phyloP scores from a whole-genome alignment of 2,113 vertebrate species.

The Apeltes quadracus region DNA sequence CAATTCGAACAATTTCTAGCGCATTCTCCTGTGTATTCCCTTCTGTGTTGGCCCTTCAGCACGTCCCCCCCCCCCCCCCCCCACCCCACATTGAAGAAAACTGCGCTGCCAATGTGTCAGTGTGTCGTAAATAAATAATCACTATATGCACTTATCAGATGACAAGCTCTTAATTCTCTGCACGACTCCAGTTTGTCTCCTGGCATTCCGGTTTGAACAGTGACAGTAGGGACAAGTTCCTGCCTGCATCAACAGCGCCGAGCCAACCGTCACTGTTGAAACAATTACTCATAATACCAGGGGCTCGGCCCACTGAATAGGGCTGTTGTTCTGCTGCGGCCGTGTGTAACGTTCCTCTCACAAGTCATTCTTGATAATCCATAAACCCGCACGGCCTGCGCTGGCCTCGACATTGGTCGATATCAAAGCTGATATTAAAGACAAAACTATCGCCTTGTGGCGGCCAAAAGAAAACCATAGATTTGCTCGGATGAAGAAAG shows the following conservation, averaged over 20 bases:
- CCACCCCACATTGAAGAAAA: slow-evolving; percentile 31
- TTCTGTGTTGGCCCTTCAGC: slow-evolving; percentile 35
- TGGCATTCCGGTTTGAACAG: slow-evolving; percentile 58
- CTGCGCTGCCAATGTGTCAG: slow-evolving; percentile 58
- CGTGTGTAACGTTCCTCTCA: slow-evolving; percentile 43
- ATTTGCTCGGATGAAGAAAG: not conserved
- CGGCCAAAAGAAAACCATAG: slow-evolving; percentile 10
- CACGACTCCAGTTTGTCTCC: slow-evolving; percentile 20
- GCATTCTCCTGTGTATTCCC: slow-evolving; percentile 16
- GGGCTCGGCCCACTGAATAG: slow-evolving; percentile 60
- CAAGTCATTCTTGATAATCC: slow-evolving; percentile 50
- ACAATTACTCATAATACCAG: slow-evolving; percentile 62
- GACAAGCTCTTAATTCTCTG: slow-evolving; percentile 47
- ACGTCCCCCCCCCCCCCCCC: slow-evolving; percentile 27
- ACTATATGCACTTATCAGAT: slow-evolving; percentile 62
- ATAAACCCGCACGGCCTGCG: slow-evolving; percentile 20
- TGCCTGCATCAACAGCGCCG: slow-evolving; percentile 57
- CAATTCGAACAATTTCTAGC: slow-evolving; percentile 32
- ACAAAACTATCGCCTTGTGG: slow-evolving; percentile 19
- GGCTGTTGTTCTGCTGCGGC: slow-evolving; percentile 64
- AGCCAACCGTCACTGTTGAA: slow-evolving; percentile 62
- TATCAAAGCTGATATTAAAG: slow-evolving; percentile 10
- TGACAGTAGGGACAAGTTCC: slow-evolving; percentile 70
- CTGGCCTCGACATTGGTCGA: slow-evolving; percentile 26
- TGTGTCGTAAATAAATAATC: slow-evolving; percentile 75